Percentiles rank a stretch among this genome's conserved stretches.
phyloP scores from a whole-genome alignment of 1,140 invertebrate genomes.

The Cherax quadricarinatus region DNA sequence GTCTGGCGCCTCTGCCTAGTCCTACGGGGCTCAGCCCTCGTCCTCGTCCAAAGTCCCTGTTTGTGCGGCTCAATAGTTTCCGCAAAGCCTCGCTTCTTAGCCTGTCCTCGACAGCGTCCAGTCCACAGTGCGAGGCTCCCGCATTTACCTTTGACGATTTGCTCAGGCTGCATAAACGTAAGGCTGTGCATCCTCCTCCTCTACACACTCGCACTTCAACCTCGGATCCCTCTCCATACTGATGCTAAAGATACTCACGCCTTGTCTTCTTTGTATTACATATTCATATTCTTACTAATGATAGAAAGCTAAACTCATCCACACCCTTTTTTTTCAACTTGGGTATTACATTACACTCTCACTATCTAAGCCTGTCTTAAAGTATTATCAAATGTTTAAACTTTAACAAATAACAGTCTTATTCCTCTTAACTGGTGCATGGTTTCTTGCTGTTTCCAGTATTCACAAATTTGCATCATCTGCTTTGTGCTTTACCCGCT shows the following conservation, averaged over 20 bases:
- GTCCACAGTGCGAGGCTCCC: conserved; percentile 76
- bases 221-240: neutral
- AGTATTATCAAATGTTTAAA: neutral
- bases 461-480: neutral
- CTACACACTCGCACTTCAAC: neutral
- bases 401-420: neutral
- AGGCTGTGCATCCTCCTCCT: conserved; percentile 30
- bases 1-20: conserved; percentile 59
- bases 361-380: neutral
- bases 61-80: conserved; percentile 85
- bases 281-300: neutral
- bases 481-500: neutral
- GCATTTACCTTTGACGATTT: conserved; percentile 90
- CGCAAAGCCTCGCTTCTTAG: conserved; percentile 87
- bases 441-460: neutral
- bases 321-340: neutral
- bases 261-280: neutral
- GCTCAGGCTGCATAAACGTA: conserved; percentile 81
- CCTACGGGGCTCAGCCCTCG: conserved; percentile 67
- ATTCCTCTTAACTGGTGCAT: neutral
- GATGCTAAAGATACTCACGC: neutral
- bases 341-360: neutral
- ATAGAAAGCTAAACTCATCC: neutral
- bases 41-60: conserved; percentile 80
- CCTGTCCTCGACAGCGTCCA: conserved; percentile 78